Percentiles rank a stretch among this genome's conserved stretches.
Conservation (phyloP, 2,797 vertebrate genomes). For the Phalanger gymnotis region DNA sequence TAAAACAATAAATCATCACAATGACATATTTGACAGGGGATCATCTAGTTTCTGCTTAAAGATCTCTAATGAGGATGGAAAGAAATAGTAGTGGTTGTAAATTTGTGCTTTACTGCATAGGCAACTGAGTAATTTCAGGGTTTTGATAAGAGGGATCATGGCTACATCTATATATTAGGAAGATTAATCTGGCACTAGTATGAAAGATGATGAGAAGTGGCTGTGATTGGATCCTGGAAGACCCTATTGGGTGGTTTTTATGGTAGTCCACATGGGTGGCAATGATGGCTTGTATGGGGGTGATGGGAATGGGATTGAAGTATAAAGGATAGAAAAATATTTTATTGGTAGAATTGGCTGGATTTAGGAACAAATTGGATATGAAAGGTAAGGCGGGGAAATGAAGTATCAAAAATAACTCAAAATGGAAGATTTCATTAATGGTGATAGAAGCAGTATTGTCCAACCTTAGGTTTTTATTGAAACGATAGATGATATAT, state of each 20-base stretch:
- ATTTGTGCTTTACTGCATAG: background rate
- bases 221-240: background rate
- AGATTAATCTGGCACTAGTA: background rate
- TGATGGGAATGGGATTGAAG: background rate
- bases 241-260: background rate
- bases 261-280: background rate
- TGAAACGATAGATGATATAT: no score
- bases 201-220: background rate
- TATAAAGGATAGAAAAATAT: background rate
- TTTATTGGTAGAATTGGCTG: background rate
- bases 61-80: background rate
- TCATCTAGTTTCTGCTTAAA: background rate
- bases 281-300: background rate
- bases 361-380: background rate
- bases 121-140: background rate
- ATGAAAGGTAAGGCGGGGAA: background rate
- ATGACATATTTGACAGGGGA: background rate
- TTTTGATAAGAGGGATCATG: background rate
- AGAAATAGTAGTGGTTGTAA: background rate
- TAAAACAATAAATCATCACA: background rate
- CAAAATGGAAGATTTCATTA: background rate
- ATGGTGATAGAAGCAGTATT: background rate
- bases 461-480: no score
- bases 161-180: background rate
- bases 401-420: background rate